Evolutionary conservation across 1,140 invertebrate genomes (phyloP), one percentile per base, ranked within the genome.

Genomic region (Ganaspis sp.): DNA sequence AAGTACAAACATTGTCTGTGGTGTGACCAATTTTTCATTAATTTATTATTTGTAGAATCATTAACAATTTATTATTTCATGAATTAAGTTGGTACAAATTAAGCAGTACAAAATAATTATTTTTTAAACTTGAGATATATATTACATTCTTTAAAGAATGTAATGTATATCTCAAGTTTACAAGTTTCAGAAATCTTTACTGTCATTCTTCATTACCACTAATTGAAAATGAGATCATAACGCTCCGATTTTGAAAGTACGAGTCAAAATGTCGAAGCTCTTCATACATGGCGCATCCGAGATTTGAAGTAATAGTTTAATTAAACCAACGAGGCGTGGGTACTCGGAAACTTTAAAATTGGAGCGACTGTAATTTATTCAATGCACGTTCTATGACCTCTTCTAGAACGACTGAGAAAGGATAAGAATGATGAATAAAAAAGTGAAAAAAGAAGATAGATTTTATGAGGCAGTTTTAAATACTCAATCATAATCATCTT

Each of bases 291-390:
- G 70, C 45, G 71, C 71, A 12, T 3, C 23, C 21, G 15, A 26
- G 21, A 64, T 72, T 75, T 75, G 74, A 70, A 70, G 64, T 73
- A 77, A 72, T 73, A 76, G 73, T 77, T 75, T 81, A 77, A 81
- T 81, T 77, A 77, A 80, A 76, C 74, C 75, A 77, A 78, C 79
- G 76, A 77, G 70, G 71, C 76, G 64, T 75, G 76, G 64, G 58
- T 72, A 53, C 34, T 76, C 79, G 75, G 74, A 69, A 77, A 80
- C 70, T 80, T 77, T 70, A 75, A 53, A 77, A 80, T 74, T 80
- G 64, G 73, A 72, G 23, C 73, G 75, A 73, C 34, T 76, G 37
- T 75, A 38, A 23, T 78, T 80, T 79, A 81, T 77, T 79, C 26
- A 26, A 69, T 75, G 38, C 70, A 77, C 70, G 40, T 75, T 75